phyloP scores from a whole-genome alignment of 2,113 vertebrate genomes.

The Leiothrix lutea region DNA sequence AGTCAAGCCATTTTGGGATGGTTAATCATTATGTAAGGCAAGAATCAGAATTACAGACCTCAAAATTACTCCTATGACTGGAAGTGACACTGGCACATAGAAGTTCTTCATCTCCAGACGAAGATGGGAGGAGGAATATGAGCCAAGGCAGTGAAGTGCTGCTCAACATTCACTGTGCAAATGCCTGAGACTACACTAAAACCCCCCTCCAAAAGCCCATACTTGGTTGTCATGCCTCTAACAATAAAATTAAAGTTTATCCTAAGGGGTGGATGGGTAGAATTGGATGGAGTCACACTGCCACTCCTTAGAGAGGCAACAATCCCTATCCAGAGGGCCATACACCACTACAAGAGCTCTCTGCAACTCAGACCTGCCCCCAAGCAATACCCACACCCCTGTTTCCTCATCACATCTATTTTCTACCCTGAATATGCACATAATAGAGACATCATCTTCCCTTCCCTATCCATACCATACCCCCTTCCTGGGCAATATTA shows the following conservation, averaged over 20 bases:
- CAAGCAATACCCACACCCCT: not conserved
- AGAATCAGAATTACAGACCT: not conserved
- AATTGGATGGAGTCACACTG: not conserved
- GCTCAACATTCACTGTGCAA: not conserved
- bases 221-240: not conserved
- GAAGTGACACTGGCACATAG: not conserved
- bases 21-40: not conserved
- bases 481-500: not conserved
- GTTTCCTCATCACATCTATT: not conserved
- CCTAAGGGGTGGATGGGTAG: not conserved
- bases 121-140: fast-evolving
- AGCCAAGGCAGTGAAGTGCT: not conserved
- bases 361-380: not conserved
- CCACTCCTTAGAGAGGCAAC: not conserved
- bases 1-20: not conserved
- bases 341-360: not conserved
- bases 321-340: not conserved
- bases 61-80: not conserved
- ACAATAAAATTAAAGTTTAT: not conserved
- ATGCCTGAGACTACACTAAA: not conserved
- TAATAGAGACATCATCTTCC: not conserved
- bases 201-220: not conserved
- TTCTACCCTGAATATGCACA: not conserved
- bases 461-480: not conserved
- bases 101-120: not conserved